phyloP scores from a whole-genome alignment of 2,797 vertebrate species.

The Protonibea diacanthus region DNA sequence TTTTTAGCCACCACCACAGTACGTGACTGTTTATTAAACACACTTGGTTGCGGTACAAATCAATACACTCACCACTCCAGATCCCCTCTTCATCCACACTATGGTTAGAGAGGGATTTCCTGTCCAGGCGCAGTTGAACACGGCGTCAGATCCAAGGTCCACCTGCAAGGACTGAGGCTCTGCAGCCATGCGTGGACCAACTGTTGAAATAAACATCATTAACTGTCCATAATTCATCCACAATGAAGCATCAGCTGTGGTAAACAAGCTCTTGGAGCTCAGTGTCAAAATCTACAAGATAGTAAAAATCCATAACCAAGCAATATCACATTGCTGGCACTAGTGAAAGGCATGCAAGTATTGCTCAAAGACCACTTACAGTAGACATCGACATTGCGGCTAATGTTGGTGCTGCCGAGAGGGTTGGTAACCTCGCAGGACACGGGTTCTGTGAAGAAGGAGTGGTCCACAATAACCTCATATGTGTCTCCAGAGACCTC shows the following conservation, averaged over 20 bases:
- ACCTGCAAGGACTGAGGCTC: conserved; percentile 97
- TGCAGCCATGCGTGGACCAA: conserved; percentile 95
- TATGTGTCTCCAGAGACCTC: conserved; percentile 94
- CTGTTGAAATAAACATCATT: conserved; percentile 78
- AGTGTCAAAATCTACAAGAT: conserved; percentile 15
- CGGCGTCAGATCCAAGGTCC: conserved; percentile 93
- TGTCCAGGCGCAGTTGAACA: conserved; percentile 98
- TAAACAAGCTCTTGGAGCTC: conserved; percentile 5
- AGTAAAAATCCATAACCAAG: conserved; percentile 23
- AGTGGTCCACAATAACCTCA: conserved; percentile 94
- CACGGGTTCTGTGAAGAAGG: conserved; percentile 95
- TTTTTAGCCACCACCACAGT: neutral
- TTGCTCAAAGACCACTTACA: conserved; percentile 87
- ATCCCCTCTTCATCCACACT: conserved; percentile 99
- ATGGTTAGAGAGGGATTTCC: conserved; percentile 98
- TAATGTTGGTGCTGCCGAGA: conserved; percentile 97
- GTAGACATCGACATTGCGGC: conserved; percentile 96
- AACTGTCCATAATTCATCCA: conserved; percentile 8
- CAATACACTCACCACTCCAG: conserved; percentile 92
- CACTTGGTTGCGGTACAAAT: neutral
- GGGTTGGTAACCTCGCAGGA: conserved; percentile 98
- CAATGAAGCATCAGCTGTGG: conserved; percentile 18
- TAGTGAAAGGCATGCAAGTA: neutral
- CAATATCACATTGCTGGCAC: conserved; percentile 12
- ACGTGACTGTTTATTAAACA: conserved; percentile 11